Evolutionary conservation across 92 coral and sea anemone genomes (phyloP), one percentile per base, ranked within the genome.

Genomic region (Chrysogorgia sp.): DNA sequence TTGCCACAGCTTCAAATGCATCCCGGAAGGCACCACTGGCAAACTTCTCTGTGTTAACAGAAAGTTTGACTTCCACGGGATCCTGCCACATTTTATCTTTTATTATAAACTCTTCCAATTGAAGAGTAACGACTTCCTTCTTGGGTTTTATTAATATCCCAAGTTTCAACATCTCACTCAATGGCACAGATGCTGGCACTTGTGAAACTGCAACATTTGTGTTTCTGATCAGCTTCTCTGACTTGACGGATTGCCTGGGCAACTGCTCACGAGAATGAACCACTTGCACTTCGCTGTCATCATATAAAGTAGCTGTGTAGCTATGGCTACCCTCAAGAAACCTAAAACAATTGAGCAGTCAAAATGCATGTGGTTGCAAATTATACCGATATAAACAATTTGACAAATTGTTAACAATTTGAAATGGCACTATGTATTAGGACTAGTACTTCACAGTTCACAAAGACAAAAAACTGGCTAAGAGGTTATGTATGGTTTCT

Each of bases 21-120:
- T 89, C 83, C 34, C 89, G 40, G 45, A 85, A 77, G 3, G 82
- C 21, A 7, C 87, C 83, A 31, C 79, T 78, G 22, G 90, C 87
- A 37, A 87, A 87, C 33, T 80, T 80, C 19, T 71, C 77, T 34
- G 58, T 74, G 40, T 34, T 55, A 29, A 85, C 69, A 5, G 90
- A 82, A 40, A 82, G 63, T 34, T 78, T 83, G 40, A 76, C 90
- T 57, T 83, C 85, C 58, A 87, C 74, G 50, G 82, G 88, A 37
- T 37, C 43, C 43, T 81, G 61, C 85, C 86, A 85, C 40, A 49
- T 22, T 41, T 58, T 71, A 21, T 59, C 41, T 7, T 41, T 58
- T 58, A 71, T 37, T 24, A 75, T 67, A 33, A 85, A 85, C 85
- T 85, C 85, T 69, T 84, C 88, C 22, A 84, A 34, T 34, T 49